phyloP scores from a whole-genome alignment of 2,888 invertebrate genomes.

The Tryphoninae sp. region DNA sequence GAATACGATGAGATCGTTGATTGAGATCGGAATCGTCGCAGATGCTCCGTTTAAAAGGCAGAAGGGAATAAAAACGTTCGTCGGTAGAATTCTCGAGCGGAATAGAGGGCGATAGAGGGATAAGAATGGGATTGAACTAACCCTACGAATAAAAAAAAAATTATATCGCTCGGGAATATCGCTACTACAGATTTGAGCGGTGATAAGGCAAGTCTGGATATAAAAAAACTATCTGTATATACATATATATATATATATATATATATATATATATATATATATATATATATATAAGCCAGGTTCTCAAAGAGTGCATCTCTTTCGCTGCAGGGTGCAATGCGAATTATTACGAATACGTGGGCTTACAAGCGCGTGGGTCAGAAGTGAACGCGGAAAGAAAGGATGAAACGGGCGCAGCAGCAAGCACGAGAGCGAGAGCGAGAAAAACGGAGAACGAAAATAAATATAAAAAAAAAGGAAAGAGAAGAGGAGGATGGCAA shows the following conservation, averaged over 20 bases:
- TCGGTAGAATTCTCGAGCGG: conserved; percentile 38
- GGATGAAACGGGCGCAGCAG: conserved; percentile 6
- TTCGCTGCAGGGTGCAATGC: conserved; percentile 57
- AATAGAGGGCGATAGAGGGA: conserved; percentile 29
- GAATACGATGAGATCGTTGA: conserved; percentile 38
- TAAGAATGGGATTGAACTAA: conserved; percentile 55
- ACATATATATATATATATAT: conserved; percentile 26
- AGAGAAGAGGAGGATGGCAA: conserved; percentile 39
- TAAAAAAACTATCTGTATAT: conserved; percentile 39
- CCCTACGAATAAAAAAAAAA: conserved; percentile 44
- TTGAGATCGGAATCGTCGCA: conserved; percentile 43
- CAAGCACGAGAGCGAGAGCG: neutral
- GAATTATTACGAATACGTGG: conserved; percentile 60
- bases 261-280: conserved; percentile 31
- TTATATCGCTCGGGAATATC: conserved; percentile 61
- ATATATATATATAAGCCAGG: conserved; percentile 25
- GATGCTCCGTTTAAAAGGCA: conserved; percentile 47
- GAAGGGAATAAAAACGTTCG: conserved; percentile 35
- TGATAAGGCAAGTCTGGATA: conserved; percentile 45
- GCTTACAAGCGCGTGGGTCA: conserved; percentile 38
- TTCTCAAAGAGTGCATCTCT: conserved; percentile 50
- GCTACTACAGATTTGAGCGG: conserved; percentile 53
- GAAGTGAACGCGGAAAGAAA: conserved; percentile 26
- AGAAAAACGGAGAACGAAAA: conserved; percentile 24
- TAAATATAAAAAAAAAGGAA: conserved; percentile 33